Base-by-base conservation (phyloP, 2,888 invertebrate genomes). In the Phyllotreta cruciferae region DNA sequence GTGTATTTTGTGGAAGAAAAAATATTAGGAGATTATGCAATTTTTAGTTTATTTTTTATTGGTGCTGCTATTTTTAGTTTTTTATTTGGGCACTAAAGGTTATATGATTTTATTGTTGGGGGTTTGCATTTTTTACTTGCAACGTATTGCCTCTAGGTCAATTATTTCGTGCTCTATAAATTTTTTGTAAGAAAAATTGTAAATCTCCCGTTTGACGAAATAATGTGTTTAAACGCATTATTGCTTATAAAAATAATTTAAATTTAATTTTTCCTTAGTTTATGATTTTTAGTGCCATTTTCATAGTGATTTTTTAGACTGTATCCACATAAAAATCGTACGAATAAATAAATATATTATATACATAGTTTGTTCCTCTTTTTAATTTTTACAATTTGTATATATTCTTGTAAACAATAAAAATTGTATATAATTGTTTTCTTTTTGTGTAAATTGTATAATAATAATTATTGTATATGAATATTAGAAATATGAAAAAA, bases 371-470 rank as follows among this genome's bases (percentile, higher is more conserved):
- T 68, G 71, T 71, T 71, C 70, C 71, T 70, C 67, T 70, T 64
- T 24, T 58, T 63, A 56, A 67, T 62, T 69, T 58, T 62, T 44
- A 64, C 45, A 60, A 44, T 52, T 38, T 66, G 70, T 73, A 71
- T 60, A 71, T 71, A 71, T 67, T 50, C 55, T 56, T 68, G 64
- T 68, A 66, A 66, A 67, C 60, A 67, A 53, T 61, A 24, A 60
- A 65, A 49, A 47, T 55, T 70, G 67, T 69, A 70, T 57, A 68
- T 70, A 69, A 49, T 62, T 65, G 62, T 69, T 69, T 64, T 66
- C 61, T 56, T 58, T 60, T 60, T 60, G 44, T 72, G 72, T 72
- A 72, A 68, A 71, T 70, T 71, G 70, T 69, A 71, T 69, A 71
- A 66, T 66, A 60, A 61, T 60, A 39, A 35, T 57, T 13, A 50